Evolutionary conservation across 2,113 vertebrate species (phyloP).

Genomic region (Pica pica): DNA sequence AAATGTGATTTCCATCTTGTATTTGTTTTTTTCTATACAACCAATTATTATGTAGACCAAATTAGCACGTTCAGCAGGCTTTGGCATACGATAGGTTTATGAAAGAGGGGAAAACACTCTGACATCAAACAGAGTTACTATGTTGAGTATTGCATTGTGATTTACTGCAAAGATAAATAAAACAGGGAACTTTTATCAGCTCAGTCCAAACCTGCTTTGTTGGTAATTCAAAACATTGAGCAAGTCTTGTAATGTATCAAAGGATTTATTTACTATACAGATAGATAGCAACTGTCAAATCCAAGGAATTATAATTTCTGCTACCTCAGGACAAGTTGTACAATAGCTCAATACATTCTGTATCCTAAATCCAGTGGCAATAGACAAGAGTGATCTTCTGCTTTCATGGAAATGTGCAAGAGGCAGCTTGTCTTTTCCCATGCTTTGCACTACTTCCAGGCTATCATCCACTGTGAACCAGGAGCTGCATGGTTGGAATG

Average conservation of each 20-base stretch:
- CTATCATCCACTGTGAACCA: neutral
- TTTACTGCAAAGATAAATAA: neutral
- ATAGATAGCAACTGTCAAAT: neutral
- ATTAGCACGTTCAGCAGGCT: neutral
- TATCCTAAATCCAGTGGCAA: neutral
- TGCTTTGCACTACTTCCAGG: neutral
- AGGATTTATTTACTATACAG: neutral
- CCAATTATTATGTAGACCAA: neutral
- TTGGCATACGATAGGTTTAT: neutral
- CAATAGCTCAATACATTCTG: neutral
- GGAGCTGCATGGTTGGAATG: neutral
- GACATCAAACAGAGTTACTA: neutral
- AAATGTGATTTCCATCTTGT: neutral
- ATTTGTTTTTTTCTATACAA: neutral
- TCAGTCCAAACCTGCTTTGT: neutral
- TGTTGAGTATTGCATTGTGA: neutral
- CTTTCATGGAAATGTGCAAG: neutral
- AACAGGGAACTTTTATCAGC: neutral
- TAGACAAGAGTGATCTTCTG: neutral
- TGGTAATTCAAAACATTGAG: neutral
- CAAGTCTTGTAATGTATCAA: neutral
- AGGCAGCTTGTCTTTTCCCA: neutral
- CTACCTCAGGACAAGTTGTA: neutral
- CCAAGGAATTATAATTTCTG: neutral
- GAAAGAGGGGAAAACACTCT: neutral